These are phyloP conservation scores for Helleia helle DNA, from an alignment of 2,888 invertebrate species.

Conservation along the genomic window DNA sequence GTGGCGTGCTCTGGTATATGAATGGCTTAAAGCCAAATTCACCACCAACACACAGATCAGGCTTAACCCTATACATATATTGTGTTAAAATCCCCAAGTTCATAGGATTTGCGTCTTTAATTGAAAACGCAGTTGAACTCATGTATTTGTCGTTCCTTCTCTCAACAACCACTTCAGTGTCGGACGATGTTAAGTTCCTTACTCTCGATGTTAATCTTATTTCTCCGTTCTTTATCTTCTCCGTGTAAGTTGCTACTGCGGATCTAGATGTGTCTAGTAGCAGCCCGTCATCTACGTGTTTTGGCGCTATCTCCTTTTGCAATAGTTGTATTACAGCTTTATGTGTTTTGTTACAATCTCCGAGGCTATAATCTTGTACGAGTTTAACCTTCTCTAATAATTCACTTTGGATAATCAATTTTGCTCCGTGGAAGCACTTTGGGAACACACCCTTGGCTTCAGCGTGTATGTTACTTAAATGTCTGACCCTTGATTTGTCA, in stretches of 20 bases:
- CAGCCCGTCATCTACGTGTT: conserved; percentile 40
- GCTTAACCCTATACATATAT: conserved; percentile 48
- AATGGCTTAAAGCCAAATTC: conserved; percentile 49
- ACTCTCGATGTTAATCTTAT: conserved; percentile 55
- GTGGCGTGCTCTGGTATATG: conserved; percentile 35
- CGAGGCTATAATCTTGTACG: conserved; percentile 57
- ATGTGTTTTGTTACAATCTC: conserved; percentile 47
- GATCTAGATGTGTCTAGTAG: conserved; percentile 50
- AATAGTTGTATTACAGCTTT: conserved; percentile 46
- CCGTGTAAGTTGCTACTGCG: conserved; percentile 53
- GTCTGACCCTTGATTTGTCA: conserved; percentile 33
- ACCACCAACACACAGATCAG: conserved; percentile 46
- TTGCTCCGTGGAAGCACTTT: conserved; percentile 56
- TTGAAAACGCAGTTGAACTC: conserved; percentile 39
- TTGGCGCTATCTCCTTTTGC: conserved; percentile 53
- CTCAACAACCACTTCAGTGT: conserved; percentile 53
- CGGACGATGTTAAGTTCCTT: conserved; percentile 53
- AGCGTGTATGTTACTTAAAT: conserved; percentile 48
- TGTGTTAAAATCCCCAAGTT: conserved; percentile 48
- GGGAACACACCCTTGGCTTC: conserved; percentile 62
- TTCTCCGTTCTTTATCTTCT: conserved; percentile 39
- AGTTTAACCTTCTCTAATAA: conserved; percentile 53
- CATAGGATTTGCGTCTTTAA: conserved; percentile 54
- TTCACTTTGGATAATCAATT: conserved; percentile 45
- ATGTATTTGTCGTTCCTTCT: conserved; percentile 41